A percentile compares a stretch with the other conserved stretches of the same genome.
Evolutionary conservation across 2,113 vertebrate genomes (phyloP).

Genomic region (Campylorhamphus procurvoides): DNA sequence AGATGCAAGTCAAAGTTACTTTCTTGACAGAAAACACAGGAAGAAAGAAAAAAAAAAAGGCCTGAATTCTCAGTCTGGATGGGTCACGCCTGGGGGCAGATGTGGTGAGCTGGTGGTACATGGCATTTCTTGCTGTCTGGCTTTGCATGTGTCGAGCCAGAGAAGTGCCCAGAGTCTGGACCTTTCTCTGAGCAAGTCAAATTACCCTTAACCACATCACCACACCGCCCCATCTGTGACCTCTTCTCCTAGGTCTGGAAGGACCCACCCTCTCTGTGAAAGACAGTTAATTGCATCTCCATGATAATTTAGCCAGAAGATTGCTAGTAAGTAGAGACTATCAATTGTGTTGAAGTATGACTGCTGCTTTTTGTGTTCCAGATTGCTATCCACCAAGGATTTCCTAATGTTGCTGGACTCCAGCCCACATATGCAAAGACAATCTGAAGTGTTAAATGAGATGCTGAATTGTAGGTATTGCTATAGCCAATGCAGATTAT

Average conservation of each 20-base stretch:
- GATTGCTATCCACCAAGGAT: conserved; percentile 64
- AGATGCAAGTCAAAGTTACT: conserved; percentile 9
- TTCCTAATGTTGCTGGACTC: conserved; percentile 64
- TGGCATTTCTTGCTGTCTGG: neutral
- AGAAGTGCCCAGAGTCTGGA: neutral
- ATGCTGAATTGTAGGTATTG: conserved; percentile 31
- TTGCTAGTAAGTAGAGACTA: conserved; percentile 28
- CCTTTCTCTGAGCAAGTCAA: conserved; percentile 2
- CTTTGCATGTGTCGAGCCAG: neutral
- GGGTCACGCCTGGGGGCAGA: neutral
- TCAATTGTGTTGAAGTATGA: conserved; percentile 65
- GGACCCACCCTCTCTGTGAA: conserved; percentile 40
- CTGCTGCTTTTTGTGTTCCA: conserved; percentile 63
- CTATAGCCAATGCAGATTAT: neutral
- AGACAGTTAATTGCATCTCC: conserved; percentile 53
- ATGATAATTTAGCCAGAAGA: conserved; percentile 35
- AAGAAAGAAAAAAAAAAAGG: neutral
- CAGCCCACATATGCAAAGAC: conserved; percentile 51
- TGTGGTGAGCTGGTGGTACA: neutral
- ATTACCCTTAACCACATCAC: neutral
- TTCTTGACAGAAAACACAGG: conserved; percentile 23
- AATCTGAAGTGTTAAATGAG: conserved; percentile 48
- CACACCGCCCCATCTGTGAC: conserved; percentile 16
- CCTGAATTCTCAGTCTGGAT: neutral
- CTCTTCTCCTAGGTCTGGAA: conserved; percentile 35